phyloP scores from a whole-genome alignment of 2,113 vertebrate species.

The Austrofundulus limnaeus region DNA sequence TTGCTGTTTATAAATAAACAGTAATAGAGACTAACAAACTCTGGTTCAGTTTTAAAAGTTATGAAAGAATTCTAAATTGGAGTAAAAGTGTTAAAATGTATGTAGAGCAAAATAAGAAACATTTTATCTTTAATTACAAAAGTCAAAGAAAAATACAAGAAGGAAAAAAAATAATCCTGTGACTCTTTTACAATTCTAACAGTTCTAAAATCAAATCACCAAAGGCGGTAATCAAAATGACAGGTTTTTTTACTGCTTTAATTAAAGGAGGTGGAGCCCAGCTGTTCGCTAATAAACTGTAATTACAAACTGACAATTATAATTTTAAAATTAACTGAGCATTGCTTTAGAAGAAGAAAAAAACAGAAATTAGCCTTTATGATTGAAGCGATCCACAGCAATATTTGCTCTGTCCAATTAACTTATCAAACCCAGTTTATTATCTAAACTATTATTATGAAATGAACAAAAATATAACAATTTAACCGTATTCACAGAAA shows the following conservation, averaged over 20 bases:
- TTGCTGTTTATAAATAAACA: too few relatives aligned
- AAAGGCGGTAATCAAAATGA: not conserved
- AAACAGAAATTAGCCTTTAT: not conserved
- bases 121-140: not conserved
- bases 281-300: not conserved
- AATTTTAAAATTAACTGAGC: not conserved
- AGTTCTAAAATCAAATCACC: not conserved
- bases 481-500: too few relatives aligned
- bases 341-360: not conserved
- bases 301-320: not conserved
- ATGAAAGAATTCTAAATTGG: too few relatives aligned
- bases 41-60: too few relatives aligned
- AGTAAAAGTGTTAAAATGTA: not conserved
- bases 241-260: not conserved
- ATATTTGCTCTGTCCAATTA: not conserved
- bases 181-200: not conserved
- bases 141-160: not conserved
- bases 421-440: not conserved
- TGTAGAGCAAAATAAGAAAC: not conserved
- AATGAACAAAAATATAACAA: too few relatives aligned
- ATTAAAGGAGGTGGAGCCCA: not conserved
- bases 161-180: not conserved
- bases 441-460: too few relatives aligned
- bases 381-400: not conserved
- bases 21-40: too few relatives aligned